Evolutionary conservation across 1,140 invertebrate species (phyloP), one percentile per base, ranked within the genome.

Genomic region (Campoletis sonorensis): DNA sequence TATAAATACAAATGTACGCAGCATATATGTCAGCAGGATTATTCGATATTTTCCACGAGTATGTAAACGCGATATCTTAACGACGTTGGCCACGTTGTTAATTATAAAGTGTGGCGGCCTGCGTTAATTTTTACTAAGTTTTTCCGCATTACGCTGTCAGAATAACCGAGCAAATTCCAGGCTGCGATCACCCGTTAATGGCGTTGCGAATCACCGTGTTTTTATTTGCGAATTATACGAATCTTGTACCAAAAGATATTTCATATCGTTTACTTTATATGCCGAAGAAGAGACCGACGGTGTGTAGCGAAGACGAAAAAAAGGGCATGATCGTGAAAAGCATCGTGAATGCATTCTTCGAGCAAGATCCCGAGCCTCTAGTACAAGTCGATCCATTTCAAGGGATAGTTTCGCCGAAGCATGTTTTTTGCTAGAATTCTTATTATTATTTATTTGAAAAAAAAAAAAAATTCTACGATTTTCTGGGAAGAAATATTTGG

Each of bases 211-310:
- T 85, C 81, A 82, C 80, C 82, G 51, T n/a, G 80, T 33, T 81
- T 85, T 83, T 83, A 85, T 85, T 82, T 72, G 77, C 83, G 79
- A 84, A 84, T 84, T 86, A 84, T 82, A 80, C 82, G 79, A 83
- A 83, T 83, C 81, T 75, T 30, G 68, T 70, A 70, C 23, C 8
- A 27, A 27, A 18, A 21, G 26, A 51, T n/a, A 51, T 51, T 23
- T 49, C 73, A 27, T 76, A 54, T 76, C 30, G n/a, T 51, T 15
- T 76, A 18, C 30, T 33, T 76, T 76, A 27, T 54, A 27, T 18
- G 33, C n/a, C 33, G 58, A 15, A 27, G 51, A 37, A 49, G 49
- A 21, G 51, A 54, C 18, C n/a, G 51, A 54, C 16, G n/a, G 3
- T n/a, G 3, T n/a, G n/a, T 4, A 54, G 18, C 1, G 18, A 21